Percentiles rank a stretch among this genome's conserved stretches.
These are phyloP conservation scores for Meloidogyne exigua DNA, from an alignment of 1,140 invertebrate genomes.

Conservation along the genomic window DNA sequence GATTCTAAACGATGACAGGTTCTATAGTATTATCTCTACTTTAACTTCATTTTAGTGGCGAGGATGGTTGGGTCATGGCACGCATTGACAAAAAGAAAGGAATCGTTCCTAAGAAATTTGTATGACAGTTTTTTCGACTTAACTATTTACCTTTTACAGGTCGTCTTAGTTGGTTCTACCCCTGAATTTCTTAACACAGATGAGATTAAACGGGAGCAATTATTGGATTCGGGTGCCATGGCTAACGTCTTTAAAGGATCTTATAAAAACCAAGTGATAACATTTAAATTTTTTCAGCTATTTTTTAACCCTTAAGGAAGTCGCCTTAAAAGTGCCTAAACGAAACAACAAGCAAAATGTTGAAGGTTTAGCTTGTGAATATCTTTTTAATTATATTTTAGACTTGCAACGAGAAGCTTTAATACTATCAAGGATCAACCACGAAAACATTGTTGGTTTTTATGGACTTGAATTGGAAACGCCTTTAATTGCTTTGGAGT, in stretches of 20 bases:
- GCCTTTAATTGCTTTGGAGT: constrained; percentile 30
- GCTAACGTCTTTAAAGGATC: constrained; percentile 29
- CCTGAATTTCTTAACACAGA: constrained; percentile 16
- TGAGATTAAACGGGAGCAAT: not conserved
- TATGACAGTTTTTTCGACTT: not conserved
- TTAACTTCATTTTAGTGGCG: constrained; percentile 12
- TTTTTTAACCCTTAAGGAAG: not conserved
- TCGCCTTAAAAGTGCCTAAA: constrained; percentile 25
- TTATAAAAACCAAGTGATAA: constrained; percentile 20
- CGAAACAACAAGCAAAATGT: not conserved
- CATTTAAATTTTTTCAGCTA: not conserved
- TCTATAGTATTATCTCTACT: not conserved
- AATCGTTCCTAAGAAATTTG: constrained; percentile 32
- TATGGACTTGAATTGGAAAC: constrained; percentile 29
- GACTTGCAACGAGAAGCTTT: constrained; percentile 36
- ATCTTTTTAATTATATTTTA: not conserved
- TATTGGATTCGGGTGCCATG: constrained; percentile 18
- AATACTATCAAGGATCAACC: constrained; percentile 26
- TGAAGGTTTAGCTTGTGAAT: not conserved
- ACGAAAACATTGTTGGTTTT: constrained; percentile 36
- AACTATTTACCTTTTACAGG: not conserved
- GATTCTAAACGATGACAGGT: constrained; percentile 31
- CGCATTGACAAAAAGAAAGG: constrained; percentile 20
- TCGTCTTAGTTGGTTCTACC: constrained; percentile 23
- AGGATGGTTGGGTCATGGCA: constrained; percentile 35